Percentiles rank a stretch among this genome's conserved stretches.
Conservation (phyloP, 2,113 vertebrate genomes). For the Circaetus cinerascens region DNA sequence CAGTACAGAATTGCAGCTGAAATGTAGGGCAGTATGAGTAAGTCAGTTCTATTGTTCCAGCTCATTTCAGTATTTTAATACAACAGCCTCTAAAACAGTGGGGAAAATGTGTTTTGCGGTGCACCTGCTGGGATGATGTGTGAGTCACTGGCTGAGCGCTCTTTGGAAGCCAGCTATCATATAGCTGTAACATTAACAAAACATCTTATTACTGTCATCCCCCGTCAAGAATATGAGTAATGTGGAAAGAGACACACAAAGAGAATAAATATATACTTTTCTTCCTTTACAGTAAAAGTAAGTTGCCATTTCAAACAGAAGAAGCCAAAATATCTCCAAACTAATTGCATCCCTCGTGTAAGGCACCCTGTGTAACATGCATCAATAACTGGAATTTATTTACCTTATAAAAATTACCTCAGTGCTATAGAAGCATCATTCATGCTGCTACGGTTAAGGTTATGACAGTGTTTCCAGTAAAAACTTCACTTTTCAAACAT, state of each 20-base stretch:
- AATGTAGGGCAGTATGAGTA: background rate
- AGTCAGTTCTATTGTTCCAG: background rate
- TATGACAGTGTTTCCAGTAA: conserved; percentile 32
- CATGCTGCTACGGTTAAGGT: background rate
- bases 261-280: background rate
- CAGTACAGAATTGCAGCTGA: background rate
- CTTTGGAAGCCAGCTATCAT: background rate
- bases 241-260: background rate
- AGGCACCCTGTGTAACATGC: background rate
- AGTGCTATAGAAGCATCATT: conserved; percentile 16
- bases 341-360: background rate
- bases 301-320: background rate
- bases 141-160: background rate
- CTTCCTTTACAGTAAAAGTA: conserved; percentile 1
- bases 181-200: background rate
- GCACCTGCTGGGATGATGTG: background rate
- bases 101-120: background rate
- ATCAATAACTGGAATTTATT: conserved; percentile 31
- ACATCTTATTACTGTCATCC: conserved; percentile 15
- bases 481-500: conserved; percentile 35
- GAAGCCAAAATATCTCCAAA: background rate
- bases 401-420: conserved; percentile 46
- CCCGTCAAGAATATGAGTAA: conserved; percentile 16
- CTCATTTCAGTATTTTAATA: conserved; percentile 20
- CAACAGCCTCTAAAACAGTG: background rate